Evolutionary conservation across 2,797 vertebrate species (phyloP), one percentile per base, ranked within the genome.

Genomic region (Caiman crocodilus): DNA sequence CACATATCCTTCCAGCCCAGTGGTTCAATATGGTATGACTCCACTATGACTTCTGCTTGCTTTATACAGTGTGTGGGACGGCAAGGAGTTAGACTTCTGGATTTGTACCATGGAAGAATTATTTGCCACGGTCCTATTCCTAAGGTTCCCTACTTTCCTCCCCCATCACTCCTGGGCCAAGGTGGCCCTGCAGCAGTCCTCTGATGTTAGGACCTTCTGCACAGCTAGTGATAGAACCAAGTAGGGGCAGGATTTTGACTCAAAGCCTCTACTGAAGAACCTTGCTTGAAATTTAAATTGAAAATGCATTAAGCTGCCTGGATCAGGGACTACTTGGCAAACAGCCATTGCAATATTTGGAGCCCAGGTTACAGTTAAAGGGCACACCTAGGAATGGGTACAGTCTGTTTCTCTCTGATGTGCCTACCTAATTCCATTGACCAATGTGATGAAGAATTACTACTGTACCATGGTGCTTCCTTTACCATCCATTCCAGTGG

Each of bases 181-280:
- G 14, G 5, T 65, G 30, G 9, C 8, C 21, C 0, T 56, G 9
- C 0, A 0, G 26, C 16, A 58, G 20, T 13, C 12, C 10, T 35
- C 30, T 11, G 30, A 32, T 69, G 32, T 35, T 69, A 23, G 67
- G 32, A 32, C 67, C 35, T 35, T 69, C 17, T 60, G 20, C 10
- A 7, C 7, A 42, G 5, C 17, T 88, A 77, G 0, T 79, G 28
- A 3, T 4, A 16, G 58, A 2, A 74, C 42, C 14, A 69, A 42
- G 16, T 3, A 81, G 78, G 10, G 11, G 21, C 0, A 2, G 4
- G 25, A n/a, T 61, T 85, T 74, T 55, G 5, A 5, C 6, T 59
- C 1, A 1, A 2, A 13, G 23, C 1, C 4, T 74, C 4, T 26
- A 6, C 1, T 65, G 42, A 7, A 77, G 28, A 69, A 60, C 18